Evolutionary conservation across 2,113 vertebrate genomes (phyloP).

Genomic region (Ctenodactylus gundi): DNA sequence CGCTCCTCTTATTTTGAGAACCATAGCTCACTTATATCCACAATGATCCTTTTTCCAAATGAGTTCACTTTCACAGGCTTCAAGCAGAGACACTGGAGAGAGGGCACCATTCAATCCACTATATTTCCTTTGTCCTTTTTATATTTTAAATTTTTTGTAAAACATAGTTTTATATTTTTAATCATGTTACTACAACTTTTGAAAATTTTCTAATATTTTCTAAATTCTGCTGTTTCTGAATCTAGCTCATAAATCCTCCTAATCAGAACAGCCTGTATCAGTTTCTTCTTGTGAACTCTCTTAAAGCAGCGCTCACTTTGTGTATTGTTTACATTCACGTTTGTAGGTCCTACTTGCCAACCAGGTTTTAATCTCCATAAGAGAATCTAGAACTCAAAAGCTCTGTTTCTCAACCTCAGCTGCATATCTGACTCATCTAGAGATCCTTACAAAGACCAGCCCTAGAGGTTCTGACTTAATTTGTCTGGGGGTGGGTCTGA

Average conservation of each 20-base stretch:
- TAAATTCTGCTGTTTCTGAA: background rate
- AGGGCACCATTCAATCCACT: background rate
- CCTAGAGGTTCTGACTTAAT: background rate
- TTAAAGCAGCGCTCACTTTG: background rate
- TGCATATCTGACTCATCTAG: background rate
- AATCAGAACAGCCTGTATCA: background rate
- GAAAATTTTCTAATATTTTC: background rate
- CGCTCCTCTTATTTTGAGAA: background rate
- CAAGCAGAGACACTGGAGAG: background rate
- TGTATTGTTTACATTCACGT: background rate
- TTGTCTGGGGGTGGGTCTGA: background rate
- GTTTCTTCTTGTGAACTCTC: background rate
- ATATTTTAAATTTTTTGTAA: background rate
- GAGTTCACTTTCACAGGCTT: background rate
- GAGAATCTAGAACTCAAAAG: slow-evolving; percentile 18
- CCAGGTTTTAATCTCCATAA: slow-evolving; percentile 35
- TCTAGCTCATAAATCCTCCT: background rate
- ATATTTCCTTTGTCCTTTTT: background rate
- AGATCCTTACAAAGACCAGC: slow-evolving; percentile 39
- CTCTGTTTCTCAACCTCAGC: background rate
- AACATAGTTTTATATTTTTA: too few species aligned
- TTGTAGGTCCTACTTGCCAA: background rate
- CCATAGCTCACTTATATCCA: background rate
- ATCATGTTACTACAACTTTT: background rate
- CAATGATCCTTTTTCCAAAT: background rate